Base-by-base conservation (phyloP, 2,797 vertebrate species). In the Scolopax bukidnonensis region DNA sequence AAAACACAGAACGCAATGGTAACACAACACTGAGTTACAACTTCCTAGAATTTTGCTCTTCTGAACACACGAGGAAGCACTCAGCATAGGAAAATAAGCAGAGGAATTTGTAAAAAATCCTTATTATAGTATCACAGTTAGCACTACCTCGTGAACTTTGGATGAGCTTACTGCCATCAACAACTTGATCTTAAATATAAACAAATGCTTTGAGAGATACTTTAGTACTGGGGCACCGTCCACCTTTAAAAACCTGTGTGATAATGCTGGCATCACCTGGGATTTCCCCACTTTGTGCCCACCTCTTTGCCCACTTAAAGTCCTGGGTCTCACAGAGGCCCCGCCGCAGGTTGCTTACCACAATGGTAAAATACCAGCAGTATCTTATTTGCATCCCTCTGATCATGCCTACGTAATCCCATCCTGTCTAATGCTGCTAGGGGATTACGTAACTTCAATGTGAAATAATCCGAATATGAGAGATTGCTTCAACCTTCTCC, bases 1-100 rank as follows among this genome's bases (percentile, higher is more conserved):
- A 43, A 64, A 51, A 36, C 38, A 18, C n/a, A 56, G 12, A 36
- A 36, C 2, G 0, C 4, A 28, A 2, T 1, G 7, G 45, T 17
- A 88, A 57, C 41, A 50, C 28, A 83, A 5, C 0, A 0, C 28
- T 3, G 41, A 90, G 50, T 3, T 85, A 30, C 32, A 57, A 1
- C 4, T 61, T 57, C 18, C 2, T 8, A 41, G 40, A 47, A 12
- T n/a, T 82, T 50, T n/a, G 27, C 59, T 69, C 14, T 50, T 13
- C 2, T 6, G 12, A 41, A 32, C 8, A 4, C 1, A 4, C 0
- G 19, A 60, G 43, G 65, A 79, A 67, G 20, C 32, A 36, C 6
- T 73, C 36, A 8, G 63, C 3, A 16, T 1, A 38, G 47, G 13
- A 69, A 50, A 81, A 53, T 11, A 33, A 70, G 51, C 50, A 78